Conservation (phyloP, 2,113 vertebrate genomes). For the Puffinus mauretanicus region DNA sequence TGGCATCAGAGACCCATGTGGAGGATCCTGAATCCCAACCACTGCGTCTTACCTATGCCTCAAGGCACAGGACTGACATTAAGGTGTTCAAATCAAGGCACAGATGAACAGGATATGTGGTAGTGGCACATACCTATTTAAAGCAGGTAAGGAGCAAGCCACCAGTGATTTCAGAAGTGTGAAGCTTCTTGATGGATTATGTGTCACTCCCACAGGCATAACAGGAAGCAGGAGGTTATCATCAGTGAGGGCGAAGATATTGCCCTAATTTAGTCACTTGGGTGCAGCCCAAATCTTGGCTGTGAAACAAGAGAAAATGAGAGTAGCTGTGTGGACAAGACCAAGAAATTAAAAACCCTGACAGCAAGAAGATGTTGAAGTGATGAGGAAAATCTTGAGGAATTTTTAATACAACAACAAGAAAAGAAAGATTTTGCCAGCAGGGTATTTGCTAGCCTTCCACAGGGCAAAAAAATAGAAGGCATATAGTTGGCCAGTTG, state of each 20-base stretch:
- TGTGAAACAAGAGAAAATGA: neutral
- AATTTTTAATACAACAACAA: neutral
- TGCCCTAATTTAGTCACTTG: neutral
- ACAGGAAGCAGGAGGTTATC: neutral
- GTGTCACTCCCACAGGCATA: neutral
- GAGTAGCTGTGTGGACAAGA: neutral
- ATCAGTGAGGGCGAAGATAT: neutral
- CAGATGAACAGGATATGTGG: neutral
- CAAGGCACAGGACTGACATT: neutral
- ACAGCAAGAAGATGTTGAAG: neutral
- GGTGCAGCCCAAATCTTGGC: neutral
- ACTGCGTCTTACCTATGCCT: neutral
- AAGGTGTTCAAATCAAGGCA: neutral
- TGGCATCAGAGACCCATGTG: neutral
- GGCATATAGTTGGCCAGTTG: neutral
- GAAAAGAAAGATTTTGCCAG: neutral
- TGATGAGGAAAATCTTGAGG: neutral
- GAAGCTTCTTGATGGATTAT: neutral
- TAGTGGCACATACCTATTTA: neutral
- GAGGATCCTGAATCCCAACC: neutral
- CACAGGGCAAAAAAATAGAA: neutral
- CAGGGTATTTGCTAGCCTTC: neutral
- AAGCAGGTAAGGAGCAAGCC: neutral
- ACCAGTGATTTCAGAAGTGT: neutral
- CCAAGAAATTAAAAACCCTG: neutral